phyloP scores from a whole-genome alignment of 2,113 vertebrate species.

The Ammodytes dubius region DNA sequence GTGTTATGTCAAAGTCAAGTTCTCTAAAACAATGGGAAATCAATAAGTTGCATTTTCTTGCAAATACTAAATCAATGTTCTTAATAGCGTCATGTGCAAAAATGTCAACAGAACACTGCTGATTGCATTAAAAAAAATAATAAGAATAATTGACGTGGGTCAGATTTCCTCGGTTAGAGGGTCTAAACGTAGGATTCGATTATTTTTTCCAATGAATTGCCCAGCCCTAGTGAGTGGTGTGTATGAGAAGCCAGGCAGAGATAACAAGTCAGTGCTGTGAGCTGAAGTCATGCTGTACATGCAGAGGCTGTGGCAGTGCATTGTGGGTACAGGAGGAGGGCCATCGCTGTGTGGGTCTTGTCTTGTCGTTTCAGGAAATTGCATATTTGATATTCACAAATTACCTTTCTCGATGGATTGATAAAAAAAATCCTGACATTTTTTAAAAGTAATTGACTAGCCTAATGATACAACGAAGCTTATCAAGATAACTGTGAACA shows the following conservation, averaged over 20 bases:
- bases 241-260: neutral
- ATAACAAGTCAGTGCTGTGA: neutral
- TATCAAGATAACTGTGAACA: neutral
- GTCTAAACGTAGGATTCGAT: too few relatives aligned
- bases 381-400: neutral
- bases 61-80: too few relatives aligned
- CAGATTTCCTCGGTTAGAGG: too few relatives aligned
- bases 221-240: neutral
- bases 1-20: too few relatives aligned
- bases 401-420: neutral
- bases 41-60: too few relatives aligned
- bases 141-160: too few relatives aligned
- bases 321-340: conserved; percentile 5
- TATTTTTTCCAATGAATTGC: too few relatives aligned
- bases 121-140: too few relatives aligned
- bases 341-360: neutral
- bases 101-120: too few relatives aligned
- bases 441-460: neutral
- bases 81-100: too few relatives aligned
- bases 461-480: neutral
- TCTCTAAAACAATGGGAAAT: too few relatives aligned
- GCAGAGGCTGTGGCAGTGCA: conserved; percentile 47
- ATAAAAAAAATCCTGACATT: neutral
- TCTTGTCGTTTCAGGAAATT: conserved; percentile 10
- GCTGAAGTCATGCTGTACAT: conserved; percentile 36